Evolutionary conservation across 2,888 invertebrate genomes (phyloP), one percentile per base, ranked within the genome.

Genomic region (Oxycera nigricornis): DNA sequence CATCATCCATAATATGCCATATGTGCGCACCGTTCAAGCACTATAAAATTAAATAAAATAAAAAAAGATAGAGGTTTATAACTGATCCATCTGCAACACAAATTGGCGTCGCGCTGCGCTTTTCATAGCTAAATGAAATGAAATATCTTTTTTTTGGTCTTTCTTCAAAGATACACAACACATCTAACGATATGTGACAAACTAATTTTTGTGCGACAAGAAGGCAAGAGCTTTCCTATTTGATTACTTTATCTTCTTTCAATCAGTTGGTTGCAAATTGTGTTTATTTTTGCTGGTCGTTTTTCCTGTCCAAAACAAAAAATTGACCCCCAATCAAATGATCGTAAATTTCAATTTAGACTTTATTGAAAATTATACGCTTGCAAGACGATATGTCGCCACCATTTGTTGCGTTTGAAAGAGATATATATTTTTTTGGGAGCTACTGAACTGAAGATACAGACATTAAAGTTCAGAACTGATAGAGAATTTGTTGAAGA

Each of bases 331-430:
- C 50, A 46, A 68, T 68, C 50, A 68, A 68, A 68, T 17, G 14
- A 6, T 68, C 67, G 50, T 68, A 68, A 68, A 68, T 68, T 50
- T 68, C 67, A 68, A 68, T 68, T 68, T 68, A 46, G 50, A 68
- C n/a, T 46, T 68, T 68, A 68, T 68, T 68, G 46, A 68, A 68
- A 68, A 68, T 68, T 68, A 68, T 26, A 41, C 46, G 46, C 46
- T 28, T 26, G 17, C 26, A 68, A 68, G 67, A 68, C 67, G 28
- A 68, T 68, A 68, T 17, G 67, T 68, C 67, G 67, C 67, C 67
- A 31, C 20, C n/a, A n/a, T n/a, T n/a, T n/a, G n/a, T n/a, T n/a
- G n/a, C n/a, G n/a, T n/a, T n/a, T n/a, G n/a, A n/a, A n/a, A n/a
- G n/a, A n/a, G n/a, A n/a, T n/a, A n/a, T n/a, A n/a, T n/a, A n/a